Base-by-base conservation (phyloP, 2,888 invertebrate species). In the Drosophila nr. medialis region DNA sequence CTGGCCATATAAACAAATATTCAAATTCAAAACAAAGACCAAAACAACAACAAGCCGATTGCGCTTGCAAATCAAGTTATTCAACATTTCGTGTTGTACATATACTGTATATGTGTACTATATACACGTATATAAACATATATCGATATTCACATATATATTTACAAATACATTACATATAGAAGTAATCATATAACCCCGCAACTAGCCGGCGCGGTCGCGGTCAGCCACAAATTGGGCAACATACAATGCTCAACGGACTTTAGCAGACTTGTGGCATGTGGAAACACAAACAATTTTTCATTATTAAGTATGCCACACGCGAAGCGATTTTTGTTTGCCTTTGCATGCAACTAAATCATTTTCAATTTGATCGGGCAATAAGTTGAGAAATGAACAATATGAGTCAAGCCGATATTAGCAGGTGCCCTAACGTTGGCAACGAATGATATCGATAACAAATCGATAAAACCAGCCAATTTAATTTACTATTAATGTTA, bases 11-110 rank as follows among this genome's bases (percentile, higher is more conserved):
- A 60, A 61, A 27, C 10, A 29, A 30, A 24, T 50, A 42, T 49
- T 63, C 40, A 63, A 58, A 56, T 42, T n/a, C 60, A 59, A 38
- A 59, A 55, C 38, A n/a, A 18, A 55, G 40, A 40, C 30, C 34
- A 32, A 50, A 60, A 53, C 45, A 61, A 61, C 48, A 55, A n/a
- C 42, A 32, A 38, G 48, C 36, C 29, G 38, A 58, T 50, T 54
- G 62, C 68, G 83, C 77, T 71, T 45, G 83, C 73, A 78, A 88
- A 83, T 85, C 84, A 86, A 85, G 84, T 85, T 85, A 69, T 58
- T 55, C 84, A 83, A 86, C 81, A 84, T 76, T 83, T 88, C 49
- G 62, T 67, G 61, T 65, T 74, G 64, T 58, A 70, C 8, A 21
- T n/a, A 54, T 62, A 67, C 15, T 30, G 30, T 38, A 18, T 18